A percentile compares a stretch with the other conserved stretches of the same genome.
These are phyloP conservation scores for Andrena flavipes DNA, from an alignment of 2,888 invertebrate genomes.

Conservation along the genomic window DNA sequence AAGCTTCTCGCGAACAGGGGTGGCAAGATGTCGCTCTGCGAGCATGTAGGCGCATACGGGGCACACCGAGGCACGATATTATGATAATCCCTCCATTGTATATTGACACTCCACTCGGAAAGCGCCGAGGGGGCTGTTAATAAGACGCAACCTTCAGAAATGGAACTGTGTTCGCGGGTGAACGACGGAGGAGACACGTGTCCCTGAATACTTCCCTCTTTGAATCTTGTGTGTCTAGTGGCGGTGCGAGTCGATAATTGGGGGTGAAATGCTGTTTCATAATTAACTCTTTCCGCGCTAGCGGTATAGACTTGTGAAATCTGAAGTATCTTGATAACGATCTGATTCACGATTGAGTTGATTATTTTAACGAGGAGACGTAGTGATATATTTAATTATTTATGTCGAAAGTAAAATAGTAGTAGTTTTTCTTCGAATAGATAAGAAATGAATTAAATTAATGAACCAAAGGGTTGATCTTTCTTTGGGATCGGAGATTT, in stretches of 20 bases:
- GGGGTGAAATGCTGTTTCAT: background rate
- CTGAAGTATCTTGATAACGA: too few relatives aligned
- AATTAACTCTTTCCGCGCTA: background rate
- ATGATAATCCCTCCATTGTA: constrained; percentile 77
- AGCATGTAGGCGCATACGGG: constrained; percentile 48
- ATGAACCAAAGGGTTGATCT: background rate
- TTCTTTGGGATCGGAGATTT: too few relatives aligned
- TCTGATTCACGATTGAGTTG: too few relatives aligned
- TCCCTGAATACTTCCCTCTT: background rate
- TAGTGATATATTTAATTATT: too few relatives aligned
- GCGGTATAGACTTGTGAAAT: too few relatives aligned
- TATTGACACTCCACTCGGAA: constrained; percentile 67
- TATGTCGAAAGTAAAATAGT: too few relatives aligned
- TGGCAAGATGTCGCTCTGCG: constrained; percentile 59
- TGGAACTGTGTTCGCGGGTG: background rate
- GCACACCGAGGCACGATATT: constrained; percentile 69
- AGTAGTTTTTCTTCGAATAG: too few relatives aligned
- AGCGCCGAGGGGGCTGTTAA: constrained; percentile 31
- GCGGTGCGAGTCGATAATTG: background rate
- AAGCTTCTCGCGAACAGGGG: constrained; percentile 41
- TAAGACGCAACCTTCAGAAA: constrained; percentile 37
- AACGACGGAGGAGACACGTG: background rate
- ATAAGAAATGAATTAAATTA: too few relatives aligned
- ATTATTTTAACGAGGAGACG: too few relatives aligned
- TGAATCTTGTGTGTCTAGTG: background rate